Percentiles rank a stretch among this genome's conserved stretches.
phyloP scores from a whole-genome alignment of 2,113 vertebrate species.

The Irena cyanogastra region DNA sequence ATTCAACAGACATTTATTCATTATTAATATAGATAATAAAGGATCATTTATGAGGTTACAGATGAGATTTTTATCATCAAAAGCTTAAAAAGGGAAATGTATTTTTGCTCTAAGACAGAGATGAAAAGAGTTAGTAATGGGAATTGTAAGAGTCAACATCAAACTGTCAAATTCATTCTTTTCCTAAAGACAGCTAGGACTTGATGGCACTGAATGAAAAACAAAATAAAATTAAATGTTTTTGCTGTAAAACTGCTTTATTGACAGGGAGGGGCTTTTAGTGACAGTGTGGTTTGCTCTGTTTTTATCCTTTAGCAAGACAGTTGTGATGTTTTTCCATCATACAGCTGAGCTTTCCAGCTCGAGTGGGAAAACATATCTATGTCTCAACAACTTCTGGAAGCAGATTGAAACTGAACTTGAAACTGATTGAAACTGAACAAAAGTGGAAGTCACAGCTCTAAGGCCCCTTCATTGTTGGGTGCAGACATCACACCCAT shows the following conservation, averaged over 20 bases:
- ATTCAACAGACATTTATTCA: conserved; percentile 85
- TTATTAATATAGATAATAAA: conserved; percentile 88
- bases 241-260: conserved; percentile 50
- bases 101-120: conserved; percentile 78
- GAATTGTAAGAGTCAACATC: conserved; percentile 68
- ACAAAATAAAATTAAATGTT: conserved; percentile 68
- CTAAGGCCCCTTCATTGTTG: neutral
- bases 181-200: conserved; percentile 42
- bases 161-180: conserved; percentile 63
- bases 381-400: neutral
- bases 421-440: neutral
- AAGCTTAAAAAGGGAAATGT: conserved; percentile 82
- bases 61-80: conserved; percentile 85
- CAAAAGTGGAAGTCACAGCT: neutral
- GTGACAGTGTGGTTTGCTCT: neutral
- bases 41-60: conserved; percentile 82
- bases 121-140: conserved; percentile 65
- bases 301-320: conserved; percentile 28
- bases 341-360: neutral
- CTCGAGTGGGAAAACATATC: neutral
- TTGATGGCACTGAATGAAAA: conserved; percentile 69
- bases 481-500: accelerated
- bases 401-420: neutral
- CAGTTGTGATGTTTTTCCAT: neutral
- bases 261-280: neutral